Conservation (phyloP, 2,113 vertebrate genomes). For the Muntiacus reevesi region DNA sequence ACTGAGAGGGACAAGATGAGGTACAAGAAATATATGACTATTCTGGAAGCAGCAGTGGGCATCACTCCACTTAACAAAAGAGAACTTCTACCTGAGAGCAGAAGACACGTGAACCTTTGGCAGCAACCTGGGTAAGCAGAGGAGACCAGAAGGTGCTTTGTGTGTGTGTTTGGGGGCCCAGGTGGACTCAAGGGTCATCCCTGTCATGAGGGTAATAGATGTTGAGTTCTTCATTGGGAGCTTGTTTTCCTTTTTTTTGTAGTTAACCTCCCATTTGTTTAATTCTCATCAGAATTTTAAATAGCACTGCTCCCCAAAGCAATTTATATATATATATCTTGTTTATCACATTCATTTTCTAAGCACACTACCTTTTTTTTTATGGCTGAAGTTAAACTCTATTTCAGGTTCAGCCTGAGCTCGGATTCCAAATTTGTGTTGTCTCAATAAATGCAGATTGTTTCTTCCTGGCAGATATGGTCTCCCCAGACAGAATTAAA, state of each 20-base stretch:
- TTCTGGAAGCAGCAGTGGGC: slow-evolving; percentile 93
- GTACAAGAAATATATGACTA: slow-evolving; percentile 95
- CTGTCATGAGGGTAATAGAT: not conserved
- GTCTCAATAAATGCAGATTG: not conserved
- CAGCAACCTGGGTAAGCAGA: slow-evolving; percentile 90
- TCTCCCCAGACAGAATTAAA: not conserved
- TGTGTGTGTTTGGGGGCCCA: not conserved
- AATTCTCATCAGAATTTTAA: not conserved
- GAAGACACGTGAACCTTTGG: slow-evolving; percentile 92
- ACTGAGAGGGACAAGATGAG: slow-evolving; percentile 84
- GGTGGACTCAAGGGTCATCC: not conserved
- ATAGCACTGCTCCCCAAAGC: not conserved
- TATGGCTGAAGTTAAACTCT: not conserved
- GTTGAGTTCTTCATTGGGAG: not conserved
- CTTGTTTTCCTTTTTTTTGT: not conserved
- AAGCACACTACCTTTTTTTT: not conserved
- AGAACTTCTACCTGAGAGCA: slow-evolving; percentile 91
- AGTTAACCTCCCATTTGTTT: not conserved
- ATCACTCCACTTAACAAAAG: slow-evolving; percentile 94
- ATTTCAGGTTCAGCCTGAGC: not conserved
- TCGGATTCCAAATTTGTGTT: not conserved
- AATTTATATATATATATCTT: not conserved
- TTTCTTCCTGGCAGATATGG: not conserved
- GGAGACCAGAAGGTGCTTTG: not conserved
- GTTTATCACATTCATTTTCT: not conserved